phyloP scores from a whole-genome alignment of 2,113 vertebrate species.

The Ondatra zibethicus region DNA sequence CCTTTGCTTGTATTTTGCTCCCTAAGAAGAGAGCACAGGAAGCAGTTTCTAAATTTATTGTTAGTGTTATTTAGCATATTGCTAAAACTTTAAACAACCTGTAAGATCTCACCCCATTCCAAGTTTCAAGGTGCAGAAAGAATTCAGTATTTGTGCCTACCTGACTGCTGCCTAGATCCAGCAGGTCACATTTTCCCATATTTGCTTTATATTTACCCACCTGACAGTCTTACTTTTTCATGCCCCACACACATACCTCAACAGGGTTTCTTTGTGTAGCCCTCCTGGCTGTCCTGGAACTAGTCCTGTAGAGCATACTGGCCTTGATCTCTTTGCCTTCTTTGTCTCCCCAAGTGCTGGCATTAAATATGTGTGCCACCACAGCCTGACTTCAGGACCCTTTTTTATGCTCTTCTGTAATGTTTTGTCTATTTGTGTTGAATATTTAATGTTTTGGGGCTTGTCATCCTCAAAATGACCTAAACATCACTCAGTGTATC shows the following conservation, averaged over 20 bases:
- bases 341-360: neutral
- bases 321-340: neutral
- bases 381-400: neutral
- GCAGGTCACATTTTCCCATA: neutral
- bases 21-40: neutral
- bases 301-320: neutral
- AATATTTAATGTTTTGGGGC: conserved; percentile 9
- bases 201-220: neutral
- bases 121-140: neutral
- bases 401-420: neutral
- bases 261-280: neutral
- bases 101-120: neutral
- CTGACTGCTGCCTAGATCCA: neutral
- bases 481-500: neutral
- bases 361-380: neutral
- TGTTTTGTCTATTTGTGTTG: neutral
- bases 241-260: neutral
- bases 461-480: conserved; percentile 5
- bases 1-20: neutral
- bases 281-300: neutral
- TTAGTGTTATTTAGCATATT: neutral
- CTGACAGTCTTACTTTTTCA: neutral
- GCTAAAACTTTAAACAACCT: neutral
- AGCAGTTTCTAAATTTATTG: neutral
- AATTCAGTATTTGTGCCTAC: neutral